A percentile compares a stretch with the other conserved stretches of the same genome.
phyloP scores from a whole-genome alignment of 1,140 invertebrate species.

The Cotesia vestalis region DNA sequence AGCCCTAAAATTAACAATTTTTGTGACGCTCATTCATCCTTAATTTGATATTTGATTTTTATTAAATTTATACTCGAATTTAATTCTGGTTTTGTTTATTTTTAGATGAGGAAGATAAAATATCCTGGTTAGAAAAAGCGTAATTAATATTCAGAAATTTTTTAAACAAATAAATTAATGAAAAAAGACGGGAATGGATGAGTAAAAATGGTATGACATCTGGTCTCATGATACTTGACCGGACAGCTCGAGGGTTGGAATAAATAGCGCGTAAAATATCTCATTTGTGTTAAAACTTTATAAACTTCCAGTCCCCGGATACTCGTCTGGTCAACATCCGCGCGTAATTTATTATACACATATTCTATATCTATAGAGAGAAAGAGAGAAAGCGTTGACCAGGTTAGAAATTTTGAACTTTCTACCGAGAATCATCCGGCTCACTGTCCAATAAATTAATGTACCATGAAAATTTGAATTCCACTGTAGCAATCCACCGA shows the following conservation, averaged over 20 bases:
- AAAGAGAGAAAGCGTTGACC: conserved; percentile 13
- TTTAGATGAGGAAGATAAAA: no score
- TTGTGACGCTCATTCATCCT: no score
- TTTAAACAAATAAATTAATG: no score
- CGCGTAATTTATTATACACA: conserved; percentile 8
- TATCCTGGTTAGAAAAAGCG: background rate
- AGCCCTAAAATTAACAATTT: no score
- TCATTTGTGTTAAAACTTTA: conserved; percentile 36
- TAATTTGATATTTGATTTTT: no score
- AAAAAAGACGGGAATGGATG: background rate
- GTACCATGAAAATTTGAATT: conserved; percentile 11
- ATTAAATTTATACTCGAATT: no score
- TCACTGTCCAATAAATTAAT: conserved; percentile 15
- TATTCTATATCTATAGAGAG: background rate
- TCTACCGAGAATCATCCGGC: conserved; percentile 23
- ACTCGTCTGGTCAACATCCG: background rate
- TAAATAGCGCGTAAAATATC: conserved; percentile 38
- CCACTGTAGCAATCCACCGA: background rate
- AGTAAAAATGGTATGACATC: conserved; percentile 5
- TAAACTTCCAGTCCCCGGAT: conserved; percentile 29
- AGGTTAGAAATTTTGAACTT: conserved; percentile 25
- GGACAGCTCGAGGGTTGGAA: background rate
- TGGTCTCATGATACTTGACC: background rate
- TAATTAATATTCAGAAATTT: no score
- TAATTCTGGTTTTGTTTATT: no score